Conservation (phyloP, 2,797 vertebrate genomes). For the Chelonia mydas region DNA sequence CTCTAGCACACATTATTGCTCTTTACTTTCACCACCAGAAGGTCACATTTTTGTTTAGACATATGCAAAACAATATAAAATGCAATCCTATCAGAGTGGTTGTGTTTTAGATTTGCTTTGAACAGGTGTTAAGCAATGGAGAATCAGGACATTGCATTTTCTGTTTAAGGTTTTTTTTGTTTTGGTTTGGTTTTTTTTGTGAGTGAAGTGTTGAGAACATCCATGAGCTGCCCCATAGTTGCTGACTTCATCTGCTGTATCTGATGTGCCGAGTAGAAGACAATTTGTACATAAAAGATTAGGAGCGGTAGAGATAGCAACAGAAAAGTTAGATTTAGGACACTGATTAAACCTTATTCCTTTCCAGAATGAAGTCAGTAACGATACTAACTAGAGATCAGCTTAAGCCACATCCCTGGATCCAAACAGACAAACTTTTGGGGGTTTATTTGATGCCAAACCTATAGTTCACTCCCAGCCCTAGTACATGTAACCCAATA, state of each 20-base stretch:
- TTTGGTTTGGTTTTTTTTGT: background rate
- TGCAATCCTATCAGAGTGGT: background rate
- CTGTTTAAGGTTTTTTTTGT: background rate
- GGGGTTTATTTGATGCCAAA: background rate
- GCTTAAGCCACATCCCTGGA: background rate
- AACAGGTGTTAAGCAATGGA: background rate
- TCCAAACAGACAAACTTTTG: background rate
- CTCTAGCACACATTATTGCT: background rate
- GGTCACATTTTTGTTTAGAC: background rate
- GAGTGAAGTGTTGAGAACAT: background rate
- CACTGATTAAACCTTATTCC: background rate
- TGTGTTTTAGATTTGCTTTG: background rate
- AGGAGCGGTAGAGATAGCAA: background rate
- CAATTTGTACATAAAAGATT: background rate
- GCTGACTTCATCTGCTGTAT: background rate
- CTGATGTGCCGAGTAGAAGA: background rate
- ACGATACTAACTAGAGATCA: background rate
- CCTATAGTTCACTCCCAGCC: background rate
- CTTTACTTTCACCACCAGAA: background rate
- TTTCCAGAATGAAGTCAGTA: background rate
- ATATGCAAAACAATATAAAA: background rate
- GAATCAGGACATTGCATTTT: background rate
- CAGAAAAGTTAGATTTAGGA: background rate
- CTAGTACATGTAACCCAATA: background rate
- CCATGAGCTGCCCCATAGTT: background rate